These are phyloP conservation scores for Eciton burchellii DNA, from an alignment of 1,140 invertebrate species.

Conservation along the genomic window DNA sequence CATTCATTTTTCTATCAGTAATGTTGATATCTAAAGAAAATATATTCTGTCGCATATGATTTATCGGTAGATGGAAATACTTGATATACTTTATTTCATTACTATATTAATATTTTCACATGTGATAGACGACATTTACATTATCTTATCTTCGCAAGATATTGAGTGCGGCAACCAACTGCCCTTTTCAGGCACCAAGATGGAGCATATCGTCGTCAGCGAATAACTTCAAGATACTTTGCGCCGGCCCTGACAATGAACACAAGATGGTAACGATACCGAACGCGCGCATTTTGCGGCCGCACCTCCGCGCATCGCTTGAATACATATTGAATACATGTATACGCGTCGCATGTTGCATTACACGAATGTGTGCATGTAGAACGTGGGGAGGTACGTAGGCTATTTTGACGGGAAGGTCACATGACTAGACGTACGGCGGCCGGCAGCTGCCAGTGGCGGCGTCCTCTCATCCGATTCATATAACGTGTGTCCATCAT, in stretches of 20 bases:
- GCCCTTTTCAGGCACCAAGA: background rate
- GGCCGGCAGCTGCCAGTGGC: conserved; percentile 43
- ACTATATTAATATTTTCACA: too few relatives aligned
- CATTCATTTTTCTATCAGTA: too few relatives aligned
- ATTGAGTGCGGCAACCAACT: background rate
- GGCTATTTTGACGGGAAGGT: conserved; percentile 92
- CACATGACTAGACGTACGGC: conserved; percentile 85
- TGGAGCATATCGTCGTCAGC: background rate
- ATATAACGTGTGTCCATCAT: conserved; percentile 10
- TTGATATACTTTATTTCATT: too few relatives aligned
- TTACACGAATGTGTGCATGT: conserved; percentile 31
- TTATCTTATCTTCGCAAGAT: background rate
- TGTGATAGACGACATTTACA: background rate
- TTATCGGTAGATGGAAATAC: too few relatives aligned
- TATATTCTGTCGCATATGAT: too few relatives aligned
- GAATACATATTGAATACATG: background rate
- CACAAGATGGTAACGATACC: conserved; percentile 40
- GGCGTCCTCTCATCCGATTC: conserved; percentile 5
- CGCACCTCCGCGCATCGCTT: conserved; percentile 11
- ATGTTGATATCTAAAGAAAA: too few relatives aligned
- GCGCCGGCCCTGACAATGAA: conserved; percentile 47
- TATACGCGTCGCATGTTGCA: background rate
- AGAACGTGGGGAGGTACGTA: conserved; percentile 83
- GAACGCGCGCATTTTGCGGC: conserved; percentile 49
- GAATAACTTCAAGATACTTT: background rate